Evolutionary conservation across 2,113 vertebrate species (phyloP).

Genomic region (Hirundichthys speculiger): DNA sequence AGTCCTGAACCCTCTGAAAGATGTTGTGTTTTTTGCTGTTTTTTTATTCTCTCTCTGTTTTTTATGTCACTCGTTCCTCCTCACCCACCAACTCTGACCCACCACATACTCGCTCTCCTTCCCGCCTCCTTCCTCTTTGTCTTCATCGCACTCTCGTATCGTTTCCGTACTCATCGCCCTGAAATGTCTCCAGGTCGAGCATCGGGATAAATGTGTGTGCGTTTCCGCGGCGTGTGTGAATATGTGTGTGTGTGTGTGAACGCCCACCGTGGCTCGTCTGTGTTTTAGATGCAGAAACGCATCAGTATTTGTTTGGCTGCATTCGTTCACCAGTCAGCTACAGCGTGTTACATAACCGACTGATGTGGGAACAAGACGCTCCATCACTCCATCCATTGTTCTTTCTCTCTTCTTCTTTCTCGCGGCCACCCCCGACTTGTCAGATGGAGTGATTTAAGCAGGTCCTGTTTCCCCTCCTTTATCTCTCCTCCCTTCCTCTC

Average conservation of each 20-base stretch:
- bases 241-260: slow-evolving; percentile 9
- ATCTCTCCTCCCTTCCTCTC: slow-evolving; percentile 25
- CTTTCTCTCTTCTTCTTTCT: slow-evolving; percentile 10
- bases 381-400: slow-evolving; percentile 32
- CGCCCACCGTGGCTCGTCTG: slow-evolving; percentile 31
- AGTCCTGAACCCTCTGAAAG: too few relatives aligned
- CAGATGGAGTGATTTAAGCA: slow-evolving; percentile 57
- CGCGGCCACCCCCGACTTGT: slow-evolving; percentile 17
- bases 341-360: slow-evolving; percentile 65
- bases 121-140: neutral
- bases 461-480: slow-evolving; percentile 47
- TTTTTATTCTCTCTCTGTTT: too few relatives aligned
- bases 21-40: too few relatives aligned
- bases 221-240: slow-evolving; percentile 14
- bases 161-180: slow-evolving; percentile 22
- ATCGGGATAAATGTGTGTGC: slow-evolving; percentile 16
- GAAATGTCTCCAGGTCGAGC: slow-evolving; percentile 8
- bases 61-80: neutral
- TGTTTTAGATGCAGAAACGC: slow-evolving; percentile 52
- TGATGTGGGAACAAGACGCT: slow-evolving; percentile 37
- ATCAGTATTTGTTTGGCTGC: slow-evolving; percentile 50
- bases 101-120: too few relatives aligned
- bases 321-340: slow-evolving; percentile 51
- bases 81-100: neutral
- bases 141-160: neutral